Evolutionary conservation across 2,797 vertebrate genomes (phyloP), one percentile per base, ranked within the genome.

Genomic region (Sebastes minor): DNA sequence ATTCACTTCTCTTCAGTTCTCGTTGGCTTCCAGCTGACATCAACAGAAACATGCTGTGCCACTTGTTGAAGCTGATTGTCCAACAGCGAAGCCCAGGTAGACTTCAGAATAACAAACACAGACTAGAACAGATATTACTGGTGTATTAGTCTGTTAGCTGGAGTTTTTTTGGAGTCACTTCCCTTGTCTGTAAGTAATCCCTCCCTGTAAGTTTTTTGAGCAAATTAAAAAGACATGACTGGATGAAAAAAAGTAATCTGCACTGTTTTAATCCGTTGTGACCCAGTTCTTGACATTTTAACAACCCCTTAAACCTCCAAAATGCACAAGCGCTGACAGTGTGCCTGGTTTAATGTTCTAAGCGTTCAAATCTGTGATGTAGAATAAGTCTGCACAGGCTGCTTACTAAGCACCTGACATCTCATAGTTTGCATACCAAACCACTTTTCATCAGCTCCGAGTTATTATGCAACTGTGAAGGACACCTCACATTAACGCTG

Each of bases 201-300:
- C 38, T 14, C 38, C 38, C 38, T 52, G 18, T 33, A 42, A 9
- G 27, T 85, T 64, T 78, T 76, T 69, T n/a, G 60, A 87, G 60
- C 7, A 84, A 91, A 90, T 89, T 78, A 61, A 72, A 86, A 83
- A 82, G 78, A 85, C 71, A 67, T 28, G 56, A 72, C 49, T 61
- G 53, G 33, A 63, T 65, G 35, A 71, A 71, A 86, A 76, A 4
- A 65, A 61, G 4, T 13, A 81, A 86, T 84, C 76, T 85, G 71
- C 46, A 71, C 55, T 60, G 23, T 82, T 84, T 76, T 87, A 90
- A 93, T 90, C 86, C 70, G 5, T 71, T 72, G 63, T 30, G 53
- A 80, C 81, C 87, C 74, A 71, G 30, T 82, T 88, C 63, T 72
- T 87, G 86, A 83, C 76, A 86, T 75, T 32, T 84, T 82, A 85